Evolutionary conservation across 2,113 vertebrate genomes (phyloP), one percentile per base, ranked within the genome.

Genomic region (Colius striatus): DNA sequence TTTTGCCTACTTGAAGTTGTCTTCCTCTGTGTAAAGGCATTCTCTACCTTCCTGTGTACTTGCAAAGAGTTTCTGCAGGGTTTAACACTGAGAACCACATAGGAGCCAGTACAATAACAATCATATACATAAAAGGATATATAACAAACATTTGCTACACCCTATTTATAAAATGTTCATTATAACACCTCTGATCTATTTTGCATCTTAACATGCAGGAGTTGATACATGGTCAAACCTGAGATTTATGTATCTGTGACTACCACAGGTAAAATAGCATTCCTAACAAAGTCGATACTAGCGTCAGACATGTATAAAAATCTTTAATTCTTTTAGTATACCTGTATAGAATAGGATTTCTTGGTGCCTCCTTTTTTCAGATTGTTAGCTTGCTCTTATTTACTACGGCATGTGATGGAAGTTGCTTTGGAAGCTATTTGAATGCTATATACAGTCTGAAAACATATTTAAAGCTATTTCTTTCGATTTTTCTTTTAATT

Each of bases 401-500:
- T 94, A 90, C 60, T 55, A 17, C 43, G 4, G 29, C 41, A 9
- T 50, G 18, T 61, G 55, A 63, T 85, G 57, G 73, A 94, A 92
- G 73, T 89, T 92, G 60, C 68, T 93, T 92, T 81, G 65, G 73
- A 88, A 90, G 36, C 61, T 57, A 80, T 92, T 79, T 87, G 77
- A 78, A 95, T 76, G 83, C 84, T 61, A 65, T 89, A 19, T 84
- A 81, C 86, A 94, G 82, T 92, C 91, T 92, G 70, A 82, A 96
- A 90, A 70, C 92, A 93, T 94, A 95, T 94, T 92, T 94, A 90
- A 97, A 96, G 57, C 67, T 78, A 73, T 86, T 95, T 93, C 65
- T 95, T 97, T 97, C 87, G 78, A 83, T 96, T 94, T 92, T 94
- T 92, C 89, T 94, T 94, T 95, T 96, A 96, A 95, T 96, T 97